Evolutionary conservation across 1,140 invertebrate genomes (phyloP).

Genomic region (Drosophila tristis): DNA sequence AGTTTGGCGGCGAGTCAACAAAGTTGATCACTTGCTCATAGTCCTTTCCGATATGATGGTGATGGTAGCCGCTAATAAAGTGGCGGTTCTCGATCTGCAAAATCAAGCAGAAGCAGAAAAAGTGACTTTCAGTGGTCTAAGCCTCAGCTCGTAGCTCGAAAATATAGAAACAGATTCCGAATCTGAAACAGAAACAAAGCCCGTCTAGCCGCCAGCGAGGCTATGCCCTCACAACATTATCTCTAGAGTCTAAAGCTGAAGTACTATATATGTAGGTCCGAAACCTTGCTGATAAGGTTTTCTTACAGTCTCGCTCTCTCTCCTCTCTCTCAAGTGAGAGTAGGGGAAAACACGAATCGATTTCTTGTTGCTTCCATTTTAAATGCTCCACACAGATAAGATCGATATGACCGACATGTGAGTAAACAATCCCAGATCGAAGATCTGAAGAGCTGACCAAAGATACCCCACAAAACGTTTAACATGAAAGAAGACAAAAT

Average conservation of each 20-base stretch:
- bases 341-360: constrained; percentile 25
- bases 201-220: constrained; percentile 48
- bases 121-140: neutral
- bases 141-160: constrained; percentile 26
- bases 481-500: constrained; percentile 23
- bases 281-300: constrained; percentile 76
- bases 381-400: constrained; percentile 49
- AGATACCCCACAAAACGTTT: constrained; percentile 23
- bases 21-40: constrained; percentile 84
- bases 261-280: constrained; percentile 59
- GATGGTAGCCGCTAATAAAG: constrained; percentile 81
- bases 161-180: constrained; percentile 26
- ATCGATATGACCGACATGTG: constrained; percentile 7
- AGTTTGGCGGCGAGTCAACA: constrained; percentile 83
- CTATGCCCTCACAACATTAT: constrained; percentile 60
- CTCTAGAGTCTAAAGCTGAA: constrained; percentile 52
- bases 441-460: constrained; percentile 40
- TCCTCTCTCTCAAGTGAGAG: constrained; percentile 22
- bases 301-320: constrained; percentile 26
- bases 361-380: constrained; percentile 40
- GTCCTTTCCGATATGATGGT: constrained; percentile 81
- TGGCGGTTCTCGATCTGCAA: constrained; percentile 75
- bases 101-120: neutral
- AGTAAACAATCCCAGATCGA: constrained; percentile 26
- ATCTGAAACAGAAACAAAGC: constrained; percentile 20